These are phyloP conservation scores for Wiebesia pumilae DNA, from an alignment of 1,140 invertebrate species.

Conservation along the genomic window DNA sequence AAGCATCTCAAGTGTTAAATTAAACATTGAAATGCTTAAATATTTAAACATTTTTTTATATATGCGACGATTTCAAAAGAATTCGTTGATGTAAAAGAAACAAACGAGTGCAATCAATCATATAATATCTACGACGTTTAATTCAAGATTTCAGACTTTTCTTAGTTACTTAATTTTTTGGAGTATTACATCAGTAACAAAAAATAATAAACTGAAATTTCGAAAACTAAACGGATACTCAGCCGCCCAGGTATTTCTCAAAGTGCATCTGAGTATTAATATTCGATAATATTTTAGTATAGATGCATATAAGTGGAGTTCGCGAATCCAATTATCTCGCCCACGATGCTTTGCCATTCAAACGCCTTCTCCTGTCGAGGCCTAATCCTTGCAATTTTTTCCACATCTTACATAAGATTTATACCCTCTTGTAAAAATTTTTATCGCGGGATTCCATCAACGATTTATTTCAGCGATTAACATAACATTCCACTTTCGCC, in stretches of 20 bases:
- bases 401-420: background rate
- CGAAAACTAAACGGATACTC: too few species aligned
- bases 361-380: conserved; percentile 9
- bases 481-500: too few species aligned
- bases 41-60: background rate
- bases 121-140: background rate
- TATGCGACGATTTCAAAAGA: background rate
- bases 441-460: background rate
- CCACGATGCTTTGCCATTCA: conserved; percentile 44
- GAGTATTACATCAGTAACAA: too few species aligned
- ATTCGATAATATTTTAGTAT: background rate
- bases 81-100: background rate
- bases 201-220: too few species aligned
- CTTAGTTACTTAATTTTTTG: too few species aligned
- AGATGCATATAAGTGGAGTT: background rate
- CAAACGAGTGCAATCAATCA: background rate
- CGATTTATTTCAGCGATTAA: too few species aligned
- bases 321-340: conserved; percentile 43
- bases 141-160: background rate
- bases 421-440: background rate
- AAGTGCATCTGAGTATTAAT: conserved; percentile 17
- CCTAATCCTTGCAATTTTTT: conserved; percentile 28
- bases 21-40: too few species aligned
- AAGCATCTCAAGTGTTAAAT: too few species aligned
- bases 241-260: too few species aligned